phyloP scores from a whole-genome alignment of 2,797 vertebrate genomes.

The Sebastes itinus region DNA sequence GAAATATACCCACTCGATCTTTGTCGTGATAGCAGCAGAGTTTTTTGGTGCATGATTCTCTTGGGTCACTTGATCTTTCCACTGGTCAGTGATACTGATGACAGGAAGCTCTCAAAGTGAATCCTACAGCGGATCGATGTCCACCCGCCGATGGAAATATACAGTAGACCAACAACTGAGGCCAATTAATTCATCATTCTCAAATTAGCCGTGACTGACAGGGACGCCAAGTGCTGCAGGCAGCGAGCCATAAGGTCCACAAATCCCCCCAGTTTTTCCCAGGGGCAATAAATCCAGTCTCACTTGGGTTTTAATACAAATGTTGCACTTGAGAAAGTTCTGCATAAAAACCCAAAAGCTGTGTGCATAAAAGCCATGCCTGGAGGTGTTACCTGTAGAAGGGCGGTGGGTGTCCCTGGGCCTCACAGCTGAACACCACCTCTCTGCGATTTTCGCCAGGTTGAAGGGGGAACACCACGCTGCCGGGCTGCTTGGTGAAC shows the following conservation, averaged over 20 bases:
- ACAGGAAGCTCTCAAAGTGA: conserved; percentile 48
- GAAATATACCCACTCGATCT: conserved; percentile 15
- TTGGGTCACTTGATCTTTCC: conserved; percentile 47
- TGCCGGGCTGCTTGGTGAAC: conserved; percentile 92
- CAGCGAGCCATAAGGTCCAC: conserved; percentile 36
- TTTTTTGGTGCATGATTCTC: conserved; percentile 10
- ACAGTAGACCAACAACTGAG: conserved; percentile 31
- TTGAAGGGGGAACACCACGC: conserved; percentile 90
- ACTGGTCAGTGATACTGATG: conserved; percentile 21
- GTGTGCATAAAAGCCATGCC: conserved; percentile 22
- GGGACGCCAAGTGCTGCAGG: conserved; percentile 29
- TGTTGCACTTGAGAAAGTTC: conserved; percentile 18
- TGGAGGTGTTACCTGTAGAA: conserved; percentile 85
- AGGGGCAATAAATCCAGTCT: conserved; percentile 13
- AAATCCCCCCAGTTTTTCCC: conserved; percentile 20
- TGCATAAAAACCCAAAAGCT: background rate
- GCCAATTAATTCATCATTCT: conserved; percentile 59
- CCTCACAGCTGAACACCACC: conserved; percentile 93
- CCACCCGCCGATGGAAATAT: conserved; percentile 34
- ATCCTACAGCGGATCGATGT: conserved; percentile 34
- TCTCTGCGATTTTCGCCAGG: conserved; percentile 86
- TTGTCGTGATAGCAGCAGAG: background rate
- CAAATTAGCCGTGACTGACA: conserved; percentile 62
- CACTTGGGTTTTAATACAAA: background rate
- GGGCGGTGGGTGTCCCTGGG: conserved; percentile 89